Evolutionary conservation across 2,113 vertebrate species (phyloP).

Genomic region (Tinamus guttatus): DNA sequence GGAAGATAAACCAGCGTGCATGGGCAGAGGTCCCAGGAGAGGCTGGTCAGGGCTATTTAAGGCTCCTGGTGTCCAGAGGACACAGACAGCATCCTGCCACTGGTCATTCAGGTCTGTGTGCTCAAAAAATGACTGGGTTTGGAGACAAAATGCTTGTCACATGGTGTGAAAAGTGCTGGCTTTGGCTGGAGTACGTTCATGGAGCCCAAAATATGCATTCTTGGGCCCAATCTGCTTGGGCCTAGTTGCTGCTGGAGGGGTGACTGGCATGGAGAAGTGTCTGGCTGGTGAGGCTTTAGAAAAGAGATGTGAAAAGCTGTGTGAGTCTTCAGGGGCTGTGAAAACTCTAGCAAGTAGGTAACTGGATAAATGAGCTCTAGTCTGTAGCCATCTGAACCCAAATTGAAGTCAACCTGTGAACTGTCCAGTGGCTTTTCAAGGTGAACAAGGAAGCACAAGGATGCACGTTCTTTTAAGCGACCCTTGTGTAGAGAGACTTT

Average conservation of each 20-base stretch:
- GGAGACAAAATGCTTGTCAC: background rate
- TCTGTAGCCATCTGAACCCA: background rate
- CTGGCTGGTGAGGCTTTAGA: background rate
- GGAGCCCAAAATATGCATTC: rapidly evolving
- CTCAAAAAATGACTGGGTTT: background rate
- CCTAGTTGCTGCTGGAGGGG: background rate
- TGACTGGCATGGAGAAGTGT: background rate
- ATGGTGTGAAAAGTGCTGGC: background rate
- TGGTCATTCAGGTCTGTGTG: no score
- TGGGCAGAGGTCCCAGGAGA: background rate
- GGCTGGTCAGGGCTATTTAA: background rate
- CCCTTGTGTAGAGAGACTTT: background rate
- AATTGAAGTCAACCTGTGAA: background rate
- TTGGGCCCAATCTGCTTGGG: background rate
- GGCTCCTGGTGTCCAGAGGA: rapidly evolving
- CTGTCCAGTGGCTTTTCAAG: background rate
- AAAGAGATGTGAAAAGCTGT: background rate
- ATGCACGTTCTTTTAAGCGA: background rate
- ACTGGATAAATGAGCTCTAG: background rate
- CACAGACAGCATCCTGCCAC: rapidly evolving
- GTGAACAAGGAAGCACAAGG: background rate
- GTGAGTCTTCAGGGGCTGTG: background rate
- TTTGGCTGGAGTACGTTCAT: background rate
- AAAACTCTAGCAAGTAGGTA: background rate
- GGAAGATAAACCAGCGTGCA: rapidly evolving